Conservation (phyloP, 2,888 invertebrate genomes). For the Diachrysia chrysitis region DNA sequence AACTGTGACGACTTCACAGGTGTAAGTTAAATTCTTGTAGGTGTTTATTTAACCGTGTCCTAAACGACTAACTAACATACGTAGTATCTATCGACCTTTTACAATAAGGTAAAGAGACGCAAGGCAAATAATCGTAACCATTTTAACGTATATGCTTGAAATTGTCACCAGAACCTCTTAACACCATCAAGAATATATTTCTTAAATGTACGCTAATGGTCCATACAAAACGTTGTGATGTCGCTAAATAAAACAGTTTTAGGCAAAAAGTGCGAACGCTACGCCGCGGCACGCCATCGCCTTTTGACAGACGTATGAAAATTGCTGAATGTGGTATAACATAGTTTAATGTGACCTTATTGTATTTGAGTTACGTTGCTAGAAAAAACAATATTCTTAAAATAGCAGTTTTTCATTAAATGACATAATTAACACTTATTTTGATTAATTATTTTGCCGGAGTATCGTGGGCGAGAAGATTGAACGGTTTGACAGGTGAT, state of each 20-base stretch:
- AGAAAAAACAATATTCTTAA: background rate
- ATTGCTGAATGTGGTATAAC: constrained; percentile 69
- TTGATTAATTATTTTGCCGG: background rate
- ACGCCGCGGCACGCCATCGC: constrained; percentile 41
- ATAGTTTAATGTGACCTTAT: constrained; percentile 11
- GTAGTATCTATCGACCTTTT: background rate
- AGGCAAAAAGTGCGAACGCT: constrained; percentile 68
- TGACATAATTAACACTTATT: background rate
- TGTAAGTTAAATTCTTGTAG: background rate
- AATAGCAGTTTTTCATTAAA: background rate
- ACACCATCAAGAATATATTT: constrained; percentile 69
- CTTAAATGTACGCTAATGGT: constrained; percentile 75
- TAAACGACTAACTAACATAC: background rate
- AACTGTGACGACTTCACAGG: background rate
- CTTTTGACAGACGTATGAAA: constrained; percentile 78
- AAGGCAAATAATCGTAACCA: constrained; percentile 27
- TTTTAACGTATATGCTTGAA: constrained; percentile 19
- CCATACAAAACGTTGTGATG: constrained; percentile 65
- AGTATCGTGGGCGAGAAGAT: constrained; percentile 3
- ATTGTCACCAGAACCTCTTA: constrained; percentile 58
- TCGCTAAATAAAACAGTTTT: constrained; percentile 79
- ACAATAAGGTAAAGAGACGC: constrained; percentile 14
- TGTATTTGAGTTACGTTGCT: constrained; percentile 11
- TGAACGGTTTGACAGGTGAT: constrained; percentile 30
- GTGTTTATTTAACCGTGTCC: background rate